Evolutionary conservation across 2,113 vertebrate species (phyloP).

Genomic region (Alethe diademata): DNA sequence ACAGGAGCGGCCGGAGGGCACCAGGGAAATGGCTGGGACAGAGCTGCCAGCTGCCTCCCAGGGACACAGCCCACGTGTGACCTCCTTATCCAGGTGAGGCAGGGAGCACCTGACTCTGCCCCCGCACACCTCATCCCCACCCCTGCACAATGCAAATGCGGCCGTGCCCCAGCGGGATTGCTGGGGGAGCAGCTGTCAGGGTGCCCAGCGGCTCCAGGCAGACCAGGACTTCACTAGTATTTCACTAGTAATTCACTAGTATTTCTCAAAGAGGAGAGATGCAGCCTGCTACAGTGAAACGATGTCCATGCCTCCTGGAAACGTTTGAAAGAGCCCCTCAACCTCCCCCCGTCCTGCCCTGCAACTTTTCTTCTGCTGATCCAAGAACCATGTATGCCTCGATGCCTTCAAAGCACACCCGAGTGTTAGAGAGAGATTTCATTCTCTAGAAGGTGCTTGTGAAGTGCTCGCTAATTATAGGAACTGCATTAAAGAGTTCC

Average conservation of each 20-base stretch:
- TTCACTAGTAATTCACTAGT: not conserved
- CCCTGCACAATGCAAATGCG: not conserved
- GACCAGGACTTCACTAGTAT: not conserved
- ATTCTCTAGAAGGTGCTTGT: not conserved
- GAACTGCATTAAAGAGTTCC: not conserved
- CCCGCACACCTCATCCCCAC: not conserved
- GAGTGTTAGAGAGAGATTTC: not conserved
- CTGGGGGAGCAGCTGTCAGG: not conserved
- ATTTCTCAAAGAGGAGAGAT: not conserved
- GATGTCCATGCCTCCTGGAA: not conserved
- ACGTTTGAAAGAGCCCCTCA: not conserved
- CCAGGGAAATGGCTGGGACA: not conserved
- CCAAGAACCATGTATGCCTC: not conserved
- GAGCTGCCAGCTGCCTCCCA: not conserved
- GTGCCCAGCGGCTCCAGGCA: not conserved
- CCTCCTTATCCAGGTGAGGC: not conserved
- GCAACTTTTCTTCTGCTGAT: not conserved
- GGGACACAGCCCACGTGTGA: not conserved
- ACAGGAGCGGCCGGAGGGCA: not conserved
- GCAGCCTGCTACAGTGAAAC: not conserved
- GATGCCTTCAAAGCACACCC: not conserved
- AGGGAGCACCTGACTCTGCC: not conserved
- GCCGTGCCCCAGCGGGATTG: not conserved
- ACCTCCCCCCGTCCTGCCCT: too few relatives aligned
- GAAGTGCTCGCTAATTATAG: not conserved